Evolutionary conservation across 1,140 invertebrate genomes (phyloP).

Genomic region (Lethrus apterus): DNA sequence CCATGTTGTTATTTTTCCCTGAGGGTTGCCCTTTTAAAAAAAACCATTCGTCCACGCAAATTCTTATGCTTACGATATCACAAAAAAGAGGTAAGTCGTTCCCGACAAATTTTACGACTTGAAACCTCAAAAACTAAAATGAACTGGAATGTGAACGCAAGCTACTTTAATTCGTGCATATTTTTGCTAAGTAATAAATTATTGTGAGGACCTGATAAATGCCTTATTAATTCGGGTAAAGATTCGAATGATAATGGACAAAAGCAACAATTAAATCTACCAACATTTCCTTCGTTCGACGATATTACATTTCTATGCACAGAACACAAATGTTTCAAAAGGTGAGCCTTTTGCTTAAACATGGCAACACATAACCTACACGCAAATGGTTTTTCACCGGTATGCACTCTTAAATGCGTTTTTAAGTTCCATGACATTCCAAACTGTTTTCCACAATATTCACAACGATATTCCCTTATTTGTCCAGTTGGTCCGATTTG

Average conservation of each 20-base stretch:
- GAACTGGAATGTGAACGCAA: constrained; percentile 33
- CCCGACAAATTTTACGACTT: constrained; percentile 18
- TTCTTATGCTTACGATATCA: constrained; percentile 21
- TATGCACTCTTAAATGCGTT: constrained; percentile 76
- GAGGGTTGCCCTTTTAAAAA: constrained; percentile 15
- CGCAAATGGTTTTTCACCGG: constrained; percentile 80
- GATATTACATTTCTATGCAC: constrained; percentile 79
- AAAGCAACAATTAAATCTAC: constrained; percentile 75
- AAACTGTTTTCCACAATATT: constrained; percentile 82
- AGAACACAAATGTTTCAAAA: constrained; percentile 77
- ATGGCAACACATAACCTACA: constrained; percentile 79
- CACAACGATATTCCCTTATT: constrained; percentile 74
- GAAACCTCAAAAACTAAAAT: constrained; percentile 2
- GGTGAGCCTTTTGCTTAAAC: constrained; percentile 83
- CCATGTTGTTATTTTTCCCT: no score
- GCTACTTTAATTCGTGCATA: constrained; percentile 60
- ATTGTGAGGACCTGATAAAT: constrained; percentile 78
- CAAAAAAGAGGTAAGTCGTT: constrained; percentile 25
- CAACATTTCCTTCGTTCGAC: constrained; percentile 59
- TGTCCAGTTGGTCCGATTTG: constrained; percentile 46
- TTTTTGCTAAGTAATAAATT: constrained; percentile 79
- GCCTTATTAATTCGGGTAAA: constrained; percentile 72
- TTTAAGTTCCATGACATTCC: constrained; percentile 86
- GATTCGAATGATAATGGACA: constrained; percentile 76
- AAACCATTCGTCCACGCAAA: constrained; percentile 12